phyloP scores from a whole-genome alignment of 2,888 invertebrate genomes.

The Phytoseiulus persimilis region DNA sequence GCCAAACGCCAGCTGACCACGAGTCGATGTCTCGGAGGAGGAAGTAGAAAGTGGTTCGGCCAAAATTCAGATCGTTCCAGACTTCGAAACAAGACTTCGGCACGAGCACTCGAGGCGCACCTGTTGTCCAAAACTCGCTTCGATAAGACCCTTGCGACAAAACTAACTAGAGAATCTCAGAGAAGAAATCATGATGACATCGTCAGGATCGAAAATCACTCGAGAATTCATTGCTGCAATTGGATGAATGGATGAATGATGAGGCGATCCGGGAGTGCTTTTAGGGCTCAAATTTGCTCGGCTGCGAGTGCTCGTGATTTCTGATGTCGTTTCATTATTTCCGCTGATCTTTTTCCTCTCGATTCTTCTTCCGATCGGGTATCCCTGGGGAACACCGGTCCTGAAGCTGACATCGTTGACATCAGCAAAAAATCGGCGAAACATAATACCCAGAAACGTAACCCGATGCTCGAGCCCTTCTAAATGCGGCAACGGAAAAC shows the following conservation, averaged over 20 bases:
- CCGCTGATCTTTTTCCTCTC: neutral
- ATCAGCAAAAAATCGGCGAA: neutral
- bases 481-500: neutral
- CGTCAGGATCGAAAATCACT: no score
- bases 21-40: neutral
- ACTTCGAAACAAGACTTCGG: no score
- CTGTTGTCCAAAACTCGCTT: no score
- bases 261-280: neutral
- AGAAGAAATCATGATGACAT: no score
- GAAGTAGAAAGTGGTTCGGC: neutral
- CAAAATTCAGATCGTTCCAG: no score
- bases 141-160: no score
- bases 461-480: neutral
- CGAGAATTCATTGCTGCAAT: no score
- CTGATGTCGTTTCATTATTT: neutral
- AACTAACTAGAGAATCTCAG: no score
- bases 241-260: no score
- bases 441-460: neutral
- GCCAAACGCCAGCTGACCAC: neutral
- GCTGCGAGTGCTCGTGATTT: no score
- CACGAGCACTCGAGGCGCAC: no score
- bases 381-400: neutral
- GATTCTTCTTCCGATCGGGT: neutral
- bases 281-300: neutral
- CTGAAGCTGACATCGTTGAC: neutral